These are phyloP conservation scores for Glossosoma conforme DNA, from an alignment of 1,140 invertebrate genomes.

Conservation along the genomic window DNA sequence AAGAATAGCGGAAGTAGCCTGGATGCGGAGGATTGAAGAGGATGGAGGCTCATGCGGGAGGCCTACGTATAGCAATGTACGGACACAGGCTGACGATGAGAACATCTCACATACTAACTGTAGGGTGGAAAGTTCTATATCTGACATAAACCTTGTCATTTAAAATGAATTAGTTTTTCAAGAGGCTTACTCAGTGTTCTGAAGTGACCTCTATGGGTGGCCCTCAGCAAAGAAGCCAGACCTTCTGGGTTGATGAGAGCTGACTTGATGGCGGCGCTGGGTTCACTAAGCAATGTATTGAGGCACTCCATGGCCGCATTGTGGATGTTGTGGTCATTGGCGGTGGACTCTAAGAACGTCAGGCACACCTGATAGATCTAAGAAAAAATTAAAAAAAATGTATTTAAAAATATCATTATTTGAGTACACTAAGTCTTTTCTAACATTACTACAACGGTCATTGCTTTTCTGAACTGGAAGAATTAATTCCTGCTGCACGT, in stretches of 20 bases:
- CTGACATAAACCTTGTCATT: too few relatives aligned
- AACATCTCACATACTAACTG: too few relatives aligned
- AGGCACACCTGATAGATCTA: constrained; percentile 81
- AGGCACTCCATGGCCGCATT: constrained; percentile 78
- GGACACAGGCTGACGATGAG: too few relatives aligned
- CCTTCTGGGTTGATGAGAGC: constrained; percentile 48
- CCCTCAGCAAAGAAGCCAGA: constrained; percentile 46
- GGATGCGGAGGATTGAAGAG: too few relatives aligned
- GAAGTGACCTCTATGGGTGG: constrained; percentile 42
- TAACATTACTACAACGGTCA: not conserved
- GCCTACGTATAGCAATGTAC: too few relatives aligned
- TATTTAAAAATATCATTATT: not conserved
- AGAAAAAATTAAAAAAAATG: constrained; percentile 32
- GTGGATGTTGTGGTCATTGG: constrained; percentile 78
- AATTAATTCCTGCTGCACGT: not conserved
- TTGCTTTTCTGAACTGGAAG: too few relatives aligned
- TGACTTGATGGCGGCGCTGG: constrained; percentile 55
- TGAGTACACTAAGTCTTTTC: not conserved
- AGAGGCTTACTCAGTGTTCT: constrained; percentile 52
- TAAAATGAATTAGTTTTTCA: too few relatives aligned
- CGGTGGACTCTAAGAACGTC: constrained; percentile 57
- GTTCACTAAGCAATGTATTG: constrained; percentile 64
- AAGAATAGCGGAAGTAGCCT: too few relatives aligned
- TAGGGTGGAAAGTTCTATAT: too few relatives aligned
- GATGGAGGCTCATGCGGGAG: too few relatives aligned